Evolutionary conservation across 2,113 vertebrate genomes (phyloP), one percentile per base, ranked within the genome.

Genomic region (Phalacrocorax carbo): DNA sequence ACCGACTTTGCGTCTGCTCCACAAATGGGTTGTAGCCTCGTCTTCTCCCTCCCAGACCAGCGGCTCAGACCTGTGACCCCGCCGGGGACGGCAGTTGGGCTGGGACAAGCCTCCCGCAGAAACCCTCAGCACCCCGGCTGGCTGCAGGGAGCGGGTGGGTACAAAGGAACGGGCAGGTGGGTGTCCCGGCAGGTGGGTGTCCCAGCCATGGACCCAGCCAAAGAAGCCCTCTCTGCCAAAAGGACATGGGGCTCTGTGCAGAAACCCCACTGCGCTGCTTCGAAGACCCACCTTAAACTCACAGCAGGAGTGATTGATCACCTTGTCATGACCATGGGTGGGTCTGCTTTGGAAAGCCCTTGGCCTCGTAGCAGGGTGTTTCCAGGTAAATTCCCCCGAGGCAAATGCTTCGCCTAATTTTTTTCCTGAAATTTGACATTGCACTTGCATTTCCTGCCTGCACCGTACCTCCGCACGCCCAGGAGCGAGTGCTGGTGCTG

Each of bases 51-150:
- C 40, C 51, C 23, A 36, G 25, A 52, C 25, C 36, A 2, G 1
- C 7, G 9, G 15, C 66, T 81, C 2, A 0, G 73, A 82, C 65
- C 70, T 68, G 42, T 66, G 75, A 34, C 12, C 14, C 15, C 12
- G 17, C 18, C 0, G 0, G 44, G n/a, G 60, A n/a, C 0, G 2
- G 34, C 2, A 0, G 13, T 61, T n/a, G 34, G 16, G 42, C 27
- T 79, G 73, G 15, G 15, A n/a, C 22, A 40, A 18, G 32, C 9
- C 18, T 58, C 23, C 51, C 78, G 3, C 23, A 78, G 46, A 78
- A 68, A 49, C 22, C 42, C 18, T 22, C n/a, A 29, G 49, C 23
- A 46, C 30, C 13, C 54, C 3, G 1, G 1, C 32, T 73, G 76
- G n/a, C 58, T 72, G n/a, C 76, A 36, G 1, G 6, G 32, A 42